phyloP scores from a whole-genome alignment of 2,113 vertebrate species.

The Neogobius melanostomus region DNA sequence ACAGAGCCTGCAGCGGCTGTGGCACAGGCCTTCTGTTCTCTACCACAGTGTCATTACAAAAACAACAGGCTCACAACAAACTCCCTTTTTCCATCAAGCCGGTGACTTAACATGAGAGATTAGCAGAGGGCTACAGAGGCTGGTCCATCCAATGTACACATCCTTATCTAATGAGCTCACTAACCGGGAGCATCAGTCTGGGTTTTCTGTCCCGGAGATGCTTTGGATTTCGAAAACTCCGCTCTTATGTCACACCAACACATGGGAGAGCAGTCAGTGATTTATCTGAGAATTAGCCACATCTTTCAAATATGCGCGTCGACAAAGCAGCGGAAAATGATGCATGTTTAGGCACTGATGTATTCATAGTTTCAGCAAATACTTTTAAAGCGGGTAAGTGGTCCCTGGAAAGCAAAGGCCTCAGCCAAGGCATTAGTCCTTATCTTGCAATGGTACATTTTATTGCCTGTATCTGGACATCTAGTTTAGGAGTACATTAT shows the following conservation, averaged over 20 bases:
- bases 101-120: constrained; percentile 23
- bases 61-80: background rate
- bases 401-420: background rate
- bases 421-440: background rate
- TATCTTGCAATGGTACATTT: background rate
- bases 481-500: too few species aligned
- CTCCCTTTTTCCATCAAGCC: constrained; percentile 10
- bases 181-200: constrained; percentile 24
- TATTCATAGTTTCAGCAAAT: background rate
- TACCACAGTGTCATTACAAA: background rate
- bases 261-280: background rate
- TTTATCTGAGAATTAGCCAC: constrained; percentile 10
- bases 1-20: background rate
- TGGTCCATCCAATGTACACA: constrained; percentile 22
- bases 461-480: background rate
- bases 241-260: constrained; percentile 15
- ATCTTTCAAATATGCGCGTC: background rate
- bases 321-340: background rate
- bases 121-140: constrained; percentile 16
- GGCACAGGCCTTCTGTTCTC: background rate
- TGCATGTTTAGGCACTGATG: background rate
- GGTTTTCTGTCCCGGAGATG: constrained; percentile 33
- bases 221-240: constrained; percentile 20
- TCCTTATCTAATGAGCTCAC: constrained; percentile 49
- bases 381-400: background rate